Evolutionary conservation across 2,888 invertebrate genomes (phyloP).

Genomic region (Conus canariensis): DNA sequence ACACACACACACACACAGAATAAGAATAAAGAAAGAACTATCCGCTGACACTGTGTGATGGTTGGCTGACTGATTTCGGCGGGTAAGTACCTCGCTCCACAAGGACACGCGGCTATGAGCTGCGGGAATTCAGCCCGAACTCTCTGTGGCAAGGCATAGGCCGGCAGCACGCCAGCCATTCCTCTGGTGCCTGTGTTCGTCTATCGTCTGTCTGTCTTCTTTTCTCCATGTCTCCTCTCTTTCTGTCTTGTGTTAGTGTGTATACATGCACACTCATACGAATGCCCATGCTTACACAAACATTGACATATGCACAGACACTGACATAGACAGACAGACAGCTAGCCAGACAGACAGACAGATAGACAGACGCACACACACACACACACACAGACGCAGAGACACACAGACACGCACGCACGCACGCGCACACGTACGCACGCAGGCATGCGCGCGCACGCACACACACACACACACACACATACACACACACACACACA

Average conservation of each 20-base stretch:
- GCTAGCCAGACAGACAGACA: neutral
- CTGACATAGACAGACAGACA: neutral
- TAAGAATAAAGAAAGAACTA: no score
- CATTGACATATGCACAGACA: neutral
- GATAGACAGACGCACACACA: slow-evolving; percentile 1
- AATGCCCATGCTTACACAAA: neutral
- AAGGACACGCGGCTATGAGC: no score
- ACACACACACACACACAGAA: neutral
- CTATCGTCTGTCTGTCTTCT: no score
- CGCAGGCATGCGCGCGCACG: neutral
- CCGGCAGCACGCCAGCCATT: neutral
- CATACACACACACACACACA: slow-evolving; percentile 16
- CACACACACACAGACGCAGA: neutral
- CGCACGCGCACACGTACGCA: neutral
- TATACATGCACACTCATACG: neutral
- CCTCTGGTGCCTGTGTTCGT: no score
- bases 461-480: neutral
- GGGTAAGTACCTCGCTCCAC: no score
- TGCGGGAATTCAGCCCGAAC: no score
- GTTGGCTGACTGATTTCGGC: no score
- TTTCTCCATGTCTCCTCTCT: no score
- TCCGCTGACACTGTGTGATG: no score
- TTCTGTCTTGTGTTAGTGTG: no score
- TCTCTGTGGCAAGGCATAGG: neutral
- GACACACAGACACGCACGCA: neutral